phyloP scores from a whole-genome alignment of 1,140 invertebrate species.

The Diorhabda carinulata region DNA sequence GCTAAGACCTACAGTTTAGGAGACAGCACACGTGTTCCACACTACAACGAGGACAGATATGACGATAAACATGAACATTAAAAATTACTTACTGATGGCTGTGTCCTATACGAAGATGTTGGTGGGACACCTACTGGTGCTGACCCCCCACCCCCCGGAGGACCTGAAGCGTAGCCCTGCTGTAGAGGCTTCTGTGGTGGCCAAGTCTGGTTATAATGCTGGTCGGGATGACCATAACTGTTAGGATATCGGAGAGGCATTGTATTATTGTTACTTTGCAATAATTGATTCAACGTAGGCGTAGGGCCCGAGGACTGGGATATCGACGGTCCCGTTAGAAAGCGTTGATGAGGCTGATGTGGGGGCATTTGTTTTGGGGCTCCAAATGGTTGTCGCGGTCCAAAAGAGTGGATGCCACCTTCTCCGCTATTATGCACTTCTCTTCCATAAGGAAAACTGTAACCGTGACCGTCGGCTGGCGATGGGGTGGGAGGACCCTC shows the following conservation, averaged over 20 bases:
- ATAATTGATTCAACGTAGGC: constrained; percentile 82
- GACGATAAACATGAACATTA: background rate
- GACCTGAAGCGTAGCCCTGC: constrained; percentile 27
- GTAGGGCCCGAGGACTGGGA: constrained; percentile 80
- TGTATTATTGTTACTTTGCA: constrained; percentile 43
- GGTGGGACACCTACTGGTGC: constrained; percentile 25
- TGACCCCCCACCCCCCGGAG: constrained; percentile 9
- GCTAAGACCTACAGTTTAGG: constrained; percentile 18
- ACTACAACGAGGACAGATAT: background rate
- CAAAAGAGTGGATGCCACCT: constrained; percentile 41
- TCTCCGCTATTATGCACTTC: constrained; percentile 38
- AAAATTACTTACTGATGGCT: constrained; percentile 39
- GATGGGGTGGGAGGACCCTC: constrained; percentile 25
- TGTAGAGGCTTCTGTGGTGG: constrained; percentile 40
- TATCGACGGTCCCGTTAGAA: constrained; percentile 62
- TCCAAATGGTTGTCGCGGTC: constrained; percentile 42
- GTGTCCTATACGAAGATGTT: constrained; percentile 41
- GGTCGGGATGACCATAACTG: constrained; percentile 43
- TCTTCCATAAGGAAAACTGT: constrained; percentile 40
- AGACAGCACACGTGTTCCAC: constrained; percentile 21
- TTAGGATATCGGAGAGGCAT: constrained; percentile 43
- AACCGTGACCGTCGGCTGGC: constrained; percentile 37
- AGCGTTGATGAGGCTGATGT: constrained; percentile 51
- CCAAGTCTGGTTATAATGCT: constrained; percentile 44
- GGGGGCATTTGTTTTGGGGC: constrained; percentile 38